Percentiles rank a stretch among this genome's conserved stretches.
phyloP scores from a whole-genome alignment of 2,888 invertebrate genomes.

The Stenolophus ochropezus region DNA sequence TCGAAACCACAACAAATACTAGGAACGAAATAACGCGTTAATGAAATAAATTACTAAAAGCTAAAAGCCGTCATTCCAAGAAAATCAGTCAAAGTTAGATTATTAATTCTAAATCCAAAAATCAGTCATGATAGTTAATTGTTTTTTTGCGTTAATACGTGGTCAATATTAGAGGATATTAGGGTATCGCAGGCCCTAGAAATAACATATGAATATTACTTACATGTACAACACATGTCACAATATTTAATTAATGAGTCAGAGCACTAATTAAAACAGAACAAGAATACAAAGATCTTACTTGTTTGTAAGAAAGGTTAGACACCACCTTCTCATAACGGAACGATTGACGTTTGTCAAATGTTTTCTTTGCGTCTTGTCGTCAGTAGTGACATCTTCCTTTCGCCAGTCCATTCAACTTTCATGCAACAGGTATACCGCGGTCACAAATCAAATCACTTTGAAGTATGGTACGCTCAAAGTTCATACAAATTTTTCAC shows the following conservation, averaged over 20 bases:
- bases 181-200: constrained; percentile 21
- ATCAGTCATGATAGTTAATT: constrained; percentile 32
- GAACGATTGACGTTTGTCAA: constrained; percentile 49
- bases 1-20: not conserved
- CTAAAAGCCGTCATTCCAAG: constrained; percentile 9
- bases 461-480: not conserved
- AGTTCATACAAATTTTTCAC: not conserved
- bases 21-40: not conserved
- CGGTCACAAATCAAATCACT: not conserved
- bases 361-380: constrained; percentile 12
- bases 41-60: constrained; percentile 1
- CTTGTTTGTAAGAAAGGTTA: constrained; percentile 50
- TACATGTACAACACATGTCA: constrained; percentile 47
- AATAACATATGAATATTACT: constrained; percentile 46
- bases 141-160: constrained; percentile 52
- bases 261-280: constrained; percentile 39
- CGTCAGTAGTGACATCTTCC: constrained; percentile 28
- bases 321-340: constrained; percentile 47
- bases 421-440: not conserved
- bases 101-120: constrained; percentile 34
- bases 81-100: constrained; percentile 14
- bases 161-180: constrained; percentile 21
- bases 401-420: constrained; percentile 17
- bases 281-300: constrained; percentile 36
- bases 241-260: constrained; percentile 45